These are phyloP conservation scores for Rhogogaster chlorosoma DNA, from an alignment of 2,888 invertebrate genomes.

Conservation along the genomic window DNA sequence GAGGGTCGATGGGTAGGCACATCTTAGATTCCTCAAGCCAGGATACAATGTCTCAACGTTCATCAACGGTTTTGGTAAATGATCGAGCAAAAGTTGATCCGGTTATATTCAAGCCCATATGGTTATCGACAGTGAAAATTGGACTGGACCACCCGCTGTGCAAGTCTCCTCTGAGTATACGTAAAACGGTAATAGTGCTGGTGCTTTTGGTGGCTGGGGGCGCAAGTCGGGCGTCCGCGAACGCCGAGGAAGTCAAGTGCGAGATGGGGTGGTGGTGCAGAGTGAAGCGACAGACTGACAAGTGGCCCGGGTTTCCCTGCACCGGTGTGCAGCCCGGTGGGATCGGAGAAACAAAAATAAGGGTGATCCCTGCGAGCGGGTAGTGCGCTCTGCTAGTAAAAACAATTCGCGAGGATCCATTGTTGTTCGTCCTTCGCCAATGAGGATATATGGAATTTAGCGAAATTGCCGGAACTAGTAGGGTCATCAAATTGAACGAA, in stretches of 20 bases:
- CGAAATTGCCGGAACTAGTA: constrained; percentile 1
- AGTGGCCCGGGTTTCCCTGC: constrained; percentile 44
- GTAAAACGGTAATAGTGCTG: not conserved
- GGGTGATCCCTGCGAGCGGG: not conserved
- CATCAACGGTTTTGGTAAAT: not conserved
- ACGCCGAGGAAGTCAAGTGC: constrained; percentile 41
- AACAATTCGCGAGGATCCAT: constrained; percentile 30
- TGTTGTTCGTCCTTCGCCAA: constrained; percentile 2
- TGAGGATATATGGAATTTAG: not conserved
- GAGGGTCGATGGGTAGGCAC: not conserved
- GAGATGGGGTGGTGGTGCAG: constrained; percentile 23
- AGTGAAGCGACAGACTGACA: constrained; percentile 49
- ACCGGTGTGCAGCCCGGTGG: constrained; percentile 44
- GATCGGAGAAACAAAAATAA: constrained; percentile 45
- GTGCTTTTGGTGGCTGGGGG: not conserved
- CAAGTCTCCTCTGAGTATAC: not conserved
- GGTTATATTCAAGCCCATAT: not conserved
- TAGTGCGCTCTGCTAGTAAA: constrained; percentile 32
- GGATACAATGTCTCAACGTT: not conserved
- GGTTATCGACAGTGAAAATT: not conserved
- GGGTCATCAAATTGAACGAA: not conserved
- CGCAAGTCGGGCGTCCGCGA: constrained; percentile 1
- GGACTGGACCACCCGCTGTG: not conserved
- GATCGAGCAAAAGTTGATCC: not conserved
- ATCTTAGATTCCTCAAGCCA: not conserved